Conservation (phyloP, 2,888 invertebrate genomes). For the Diloba caeruleocephala region DNA sequence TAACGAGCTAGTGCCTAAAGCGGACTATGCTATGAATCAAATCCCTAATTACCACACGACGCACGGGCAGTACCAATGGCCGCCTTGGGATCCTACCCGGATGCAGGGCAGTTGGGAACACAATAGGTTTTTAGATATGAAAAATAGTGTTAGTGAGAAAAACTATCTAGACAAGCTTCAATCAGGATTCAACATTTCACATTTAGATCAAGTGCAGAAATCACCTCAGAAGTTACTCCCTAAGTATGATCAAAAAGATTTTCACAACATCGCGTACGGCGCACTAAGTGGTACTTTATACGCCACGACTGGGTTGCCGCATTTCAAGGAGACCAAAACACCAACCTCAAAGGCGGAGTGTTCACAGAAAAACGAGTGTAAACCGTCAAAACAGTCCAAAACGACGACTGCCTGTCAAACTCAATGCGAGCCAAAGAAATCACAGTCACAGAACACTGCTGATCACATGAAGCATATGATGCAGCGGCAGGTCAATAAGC, state of each 20-base stretch:
- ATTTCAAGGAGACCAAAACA: constrained; percentile 82
- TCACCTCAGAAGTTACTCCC: constrained; percentile 90
- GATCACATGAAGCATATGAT: constrained; percentile 83
- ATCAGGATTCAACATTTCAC: constrained; percentile 89
- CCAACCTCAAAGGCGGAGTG: constrained; percentile 79
- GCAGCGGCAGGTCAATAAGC: constrained; percentile 78
- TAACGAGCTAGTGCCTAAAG: constrained; percentile 87
- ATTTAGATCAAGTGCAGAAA: constrained; percentile 89
- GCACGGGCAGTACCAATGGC: constrained; percentile 90
- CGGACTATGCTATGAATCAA: constrained; percentile 91
- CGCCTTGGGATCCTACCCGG: constrained; percentile 88
- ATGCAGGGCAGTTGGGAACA: constrained; percentile 88
- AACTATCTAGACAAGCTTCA: constrained; percentile 89
- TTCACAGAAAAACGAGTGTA: constrained; percentile 81
- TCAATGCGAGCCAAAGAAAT: constrained; percentile 81
- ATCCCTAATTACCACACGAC: constrained; percentile 91
- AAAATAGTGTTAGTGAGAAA: constrained; percentile 85
- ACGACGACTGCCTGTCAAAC: constrained; percentile 83
- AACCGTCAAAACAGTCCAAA: constrained; percentile 82
- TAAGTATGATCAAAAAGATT: constrained; percentile 85
- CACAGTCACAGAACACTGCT: constrained; percentile 68
- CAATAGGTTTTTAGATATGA: constrained; percentile 84
- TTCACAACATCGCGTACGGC: constrained; percentile 84
- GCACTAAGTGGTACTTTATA: constrained; percentile 80
- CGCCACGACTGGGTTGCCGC: constrained; percentile 77